Evolutionary conservation across 1,140 invertebrate genomes (phyloP).

Genomic region (Zaprionus camerounensis): DNA sequence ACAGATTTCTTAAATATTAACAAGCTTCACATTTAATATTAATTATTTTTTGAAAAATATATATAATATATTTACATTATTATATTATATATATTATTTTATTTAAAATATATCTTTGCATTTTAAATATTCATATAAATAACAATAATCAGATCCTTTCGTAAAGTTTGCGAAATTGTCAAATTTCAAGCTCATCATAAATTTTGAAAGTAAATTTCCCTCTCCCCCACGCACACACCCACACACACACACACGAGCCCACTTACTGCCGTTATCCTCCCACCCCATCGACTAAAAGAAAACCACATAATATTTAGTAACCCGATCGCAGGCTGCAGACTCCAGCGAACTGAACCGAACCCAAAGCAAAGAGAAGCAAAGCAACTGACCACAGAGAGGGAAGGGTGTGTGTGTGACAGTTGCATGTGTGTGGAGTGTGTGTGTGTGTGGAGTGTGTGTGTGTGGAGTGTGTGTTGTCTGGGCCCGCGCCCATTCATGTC

Average conservation of each 20-base stretch:
- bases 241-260: background rate
- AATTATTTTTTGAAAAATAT: no score
- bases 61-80: no score
- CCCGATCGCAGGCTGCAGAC: conserved; percentile 10
- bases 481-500: conserved; percentile 84
- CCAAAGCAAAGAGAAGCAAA: conserved; percentile 7
- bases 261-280: conserved; percentile 7
- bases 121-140: no score
- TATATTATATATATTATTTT: no score
- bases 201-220: background rate
- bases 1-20: no score
- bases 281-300: conserved; percentile 3
- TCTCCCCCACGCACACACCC: background rate
- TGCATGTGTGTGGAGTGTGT: background rate
- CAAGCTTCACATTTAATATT: no score
- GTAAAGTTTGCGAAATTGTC: background rate
- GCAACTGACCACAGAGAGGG: conserved; percentile 16
- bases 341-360: conserved; percentile 9
- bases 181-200: background rate
- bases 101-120: no score
- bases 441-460: no score
- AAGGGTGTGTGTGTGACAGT: conserved; percentile 20
- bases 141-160: no score
- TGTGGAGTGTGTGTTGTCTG: conserved; percentile 57
- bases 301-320: conserved; percentile 11